Percentiles rank a stretch among this genome's conserved stretches.
Conservation (phyloP, 2,888 invertebrate genomes). For the Craniophora ligustri region DNA sequence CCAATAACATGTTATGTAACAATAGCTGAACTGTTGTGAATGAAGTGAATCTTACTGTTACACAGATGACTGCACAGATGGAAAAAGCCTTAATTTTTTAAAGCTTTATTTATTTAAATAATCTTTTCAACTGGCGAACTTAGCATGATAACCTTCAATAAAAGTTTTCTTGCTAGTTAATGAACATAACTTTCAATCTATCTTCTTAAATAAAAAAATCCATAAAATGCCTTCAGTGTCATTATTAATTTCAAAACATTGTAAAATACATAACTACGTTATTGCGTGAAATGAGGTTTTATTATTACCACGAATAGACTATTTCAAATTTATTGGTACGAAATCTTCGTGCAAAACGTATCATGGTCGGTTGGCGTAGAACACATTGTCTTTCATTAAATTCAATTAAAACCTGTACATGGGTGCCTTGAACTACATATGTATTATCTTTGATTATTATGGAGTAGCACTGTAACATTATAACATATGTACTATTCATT, state of each 20-base stretch:
- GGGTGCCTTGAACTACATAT: constrained; percentile 52
- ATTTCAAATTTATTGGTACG: constrained; percentile 14
- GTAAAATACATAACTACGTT: too few relatives aligned
- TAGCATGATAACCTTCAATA: too few relatives aligned
- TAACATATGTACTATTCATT: neutral
- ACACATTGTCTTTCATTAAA: constrained; percentile 46
- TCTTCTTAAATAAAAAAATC: too few relatives aligned
- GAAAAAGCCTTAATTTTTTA: too few relatives aligned
- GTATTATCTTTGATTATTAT: constrained; percentile 33
- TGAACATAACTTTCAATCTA: too few relatives aligned
- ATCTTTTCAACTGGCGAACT: too few relatives aligned
- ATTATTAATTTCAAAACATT: too few relatives aligned
- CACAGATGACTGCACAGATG: too few relatives aligned
- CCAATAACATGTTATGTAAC: constrained; percentile 17
- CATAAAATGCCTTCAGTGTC: too few relatives aligned
- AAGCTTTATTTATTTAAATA: too few relatives aligned
- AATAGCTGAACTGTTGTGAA: constrained; percentile 3
- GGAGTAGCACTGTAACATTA: constrained; percentile 6
- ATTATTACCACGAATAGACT: neutral
- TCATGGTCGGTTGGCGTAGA: constrained; percentile 31
- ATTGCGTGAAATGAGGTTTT: neutral
- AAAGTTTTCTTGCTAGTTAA: too few relatives aligned
- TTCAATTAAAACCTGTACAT: constrained; percentile 46
- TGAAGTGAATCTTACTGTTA: neutral
- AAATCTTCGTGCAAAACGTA: constrained; percentile 36